A percentile compares a stretch with the other conserved stretches of the same genome.
phyloP scores from a whole-genome alignment of 2,113 vertebrate genomes.

The Emydocephalus ijimae region DNA sequence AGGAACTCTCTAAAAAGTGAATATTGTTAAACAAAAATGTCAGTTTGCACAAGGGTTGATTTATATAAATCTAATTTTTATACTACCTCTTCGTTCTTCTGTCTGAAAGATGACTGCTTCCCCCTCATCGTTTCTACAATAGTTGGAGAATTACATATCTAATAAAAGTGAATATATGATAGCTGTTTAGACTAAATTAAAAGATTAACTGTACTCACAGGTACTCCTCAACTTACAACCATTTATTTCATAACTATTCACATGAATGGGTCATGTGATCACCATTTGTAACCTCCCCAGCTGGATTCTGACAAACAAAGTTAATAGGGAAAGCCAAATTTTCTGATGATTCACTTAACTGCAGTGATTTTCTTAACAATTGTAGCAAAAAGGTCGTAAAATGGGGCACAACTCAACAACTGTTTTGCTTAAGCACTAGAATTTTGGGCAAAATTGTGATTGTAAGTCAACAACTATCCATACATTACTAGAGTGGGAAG shows the following conservation, averaged over 20 bases:
- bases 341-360: too few relatives aligned
- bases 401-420: too few relatives aligned
- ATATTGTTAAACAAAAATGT: slow-evolving; percentile 40
- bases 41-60: slow-evolving; percentile 6
- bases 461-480: too few relatives aligned
- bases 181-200: neutral
- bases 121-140: slow-evolving; percentile 22
- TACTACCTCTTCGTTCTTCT: neutral
- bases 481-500: neutral
- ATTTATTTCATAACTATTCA: too few relatives aligned
- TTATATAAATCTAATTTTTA: slow-evolving; percentile 39
- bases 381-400: too few relatives aligned
- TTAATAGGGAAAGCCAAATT: too few relatives aligned
- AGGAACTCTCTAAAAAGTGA: slow-evolving; percentile 31
- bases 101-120: slow-evolving; percentile 19
- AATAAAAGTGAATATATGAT: slow-evolving; percentile 1
- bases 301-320: too few relatives aligned
- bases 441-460: too few relatives aligned
- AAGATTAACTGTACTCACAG: neutral
- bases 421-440: too few relatives aligned
- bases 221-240: fast-evolving
- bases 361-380: too few relatives aligned
- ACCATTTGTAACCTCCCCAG: too few relatives aligned
- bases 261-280: too few relatives aligned
- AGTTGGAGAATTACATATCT: neutral